Conservation (phyloP, 2,888 invertebrate genomes). For the Meghimatium bilineatum region DNA sequence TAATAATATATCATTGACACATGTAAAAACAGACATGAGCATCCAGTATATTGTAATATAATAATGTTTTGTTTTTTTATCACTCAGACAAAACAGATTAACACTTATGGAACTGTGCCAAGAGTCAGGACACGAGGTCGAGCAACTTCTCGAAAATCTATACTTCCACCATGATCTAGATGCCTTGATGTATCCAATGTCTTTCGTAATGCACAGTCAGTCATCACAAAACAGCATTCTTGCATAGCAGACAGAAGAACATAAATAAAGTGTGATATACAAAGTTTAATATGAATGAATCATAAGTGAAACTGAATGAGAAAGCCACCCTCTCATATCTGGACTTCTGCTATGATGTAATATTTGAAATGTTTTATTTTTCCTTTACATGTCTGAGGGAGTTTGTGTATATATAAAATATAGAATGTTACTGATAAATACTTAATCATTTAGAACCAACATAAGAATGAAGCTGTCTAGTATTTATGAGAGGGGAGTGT, state of each 20-base stretch:
- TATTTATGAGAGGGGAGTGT: no score
- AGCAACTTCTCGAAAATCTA: constrained; percentile 43
- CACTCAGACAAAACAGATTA: constrained; percentile 53
- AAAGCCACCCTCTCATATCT: background rate
- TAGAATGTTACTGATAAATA: no score
- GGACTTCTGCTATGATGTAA: background rate
- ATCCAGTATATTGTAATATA: background rate
- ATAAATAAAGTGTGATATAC: background rate
- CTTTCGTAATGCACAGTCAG: constrained; percentile 29
- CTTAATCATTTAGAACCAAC: no score
- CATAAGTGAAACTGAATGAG: background rate
- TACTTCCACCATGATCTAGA: constrained; percentile 36
- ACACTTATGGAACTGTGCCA: constrained; percentile 54
- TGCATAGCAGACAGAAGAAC: background rate
- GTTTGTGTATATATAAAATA: no score
- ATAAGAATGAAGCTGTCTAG: no score
- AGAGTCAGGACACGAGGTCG: constrained; percentile 31
- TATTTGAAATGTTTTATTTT: background rate
- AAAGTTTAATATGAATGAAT: no score
- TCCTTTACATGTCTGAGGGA: no score
- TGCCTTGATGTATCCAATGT: constrained; percentile 33
- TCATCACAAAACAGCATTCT: background rate
- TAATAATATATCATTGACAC: no score
- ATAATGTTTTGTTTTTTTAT: constrained; percentile 1
- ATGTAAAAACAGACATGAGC: no score